Evolutionary conservation across 2,113 vertebrate genomes (phyloP), one percentile per base, ranked within the genome.

Genomic region (Spizaetus ornatus): DNA sequence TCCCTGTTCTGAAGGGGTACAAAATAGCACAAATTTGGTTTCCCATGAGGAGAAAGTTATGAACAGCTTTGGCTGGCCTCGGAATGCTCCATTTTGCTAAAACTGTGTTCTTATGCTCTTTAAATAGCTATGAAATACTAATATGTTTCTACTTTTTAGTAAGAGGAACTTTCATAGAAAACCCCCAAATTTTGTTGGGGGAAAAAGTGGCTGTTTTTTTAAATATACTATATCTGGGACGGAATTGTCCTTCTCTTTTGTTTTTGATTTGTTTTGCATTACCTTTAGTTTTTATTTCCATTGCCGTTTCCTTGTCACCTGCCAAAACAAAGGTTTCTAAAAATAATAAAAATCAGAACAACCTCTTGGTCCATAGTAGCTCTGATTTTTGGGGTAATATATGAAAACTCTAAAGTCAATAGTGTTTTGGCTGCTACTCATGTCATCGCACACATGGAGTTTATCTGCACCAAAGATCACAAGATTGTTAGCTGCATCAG

Each of bases 181-280:
- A 50, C 11, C 0, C 3, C 0, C 4, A 50, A 22, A 36, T 84
- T 66, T 31, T 65, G 4, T 43, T 56, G 4, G 22, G 18, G 17
- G 17, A 21, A 55, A 72, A 91, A 18, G 20, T 34, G 38, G 6
- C 16, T 73, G 8, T 63, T 91, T 63, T 38, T 34, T 34, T 65
- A 66, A 81, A 71, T 62, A 34, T 17, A 20, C 4, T 45, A 0
- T 56, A 10, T 69, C 12, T 59, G 21, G 85, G 20, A 59, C 38
- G 10, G 32, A 89, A 45, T 43, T 2, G 1, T 43, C 31, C 10
- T 88, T 69, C 34, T 56, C 13, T 81, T 74, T 25, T 58, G 9
- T 26, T 52, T 78, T 34, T 13, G 3, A 25, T 86, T 88, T 87
- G 10, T 36, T 94, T 77, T 62, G 13, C 14, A 13, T 58, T 86